Evolutionary conservation across 2,797 vertebrate species (phyloP), one percentile per base, ranked within the genome.

Genomic region (Jordanella pulchra): DNA sequence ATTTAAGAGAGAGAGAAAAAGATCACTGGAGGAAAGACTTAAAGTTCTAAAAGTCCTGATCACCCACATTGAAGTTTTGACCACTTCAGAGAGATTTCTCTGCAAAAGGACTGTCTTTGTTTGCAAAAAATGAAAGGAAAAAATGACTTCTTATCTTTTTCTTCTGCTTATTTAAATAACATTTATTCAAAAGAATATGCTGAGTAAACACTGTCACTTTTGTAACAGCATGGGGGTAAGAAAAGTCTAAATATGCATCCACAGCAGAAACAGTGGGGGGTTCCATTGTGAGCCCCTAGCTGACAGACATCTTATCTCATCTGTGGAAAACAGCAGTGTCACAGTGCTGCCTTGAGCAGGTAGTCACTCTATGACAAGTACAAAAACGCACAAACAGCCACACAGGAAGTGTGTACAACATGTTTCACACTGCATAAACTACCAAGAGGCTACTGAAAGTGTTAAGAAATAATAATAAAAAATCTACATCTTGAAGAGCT

Each of bases 291-390:
- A 84, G 68, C 78, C 77, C 76, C 80, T 76, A 72, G 87, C 80
- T 92, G 88, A 92, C 86, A 87, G 80, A 73, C 71, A 75, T 78
- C 78, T 90, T 86, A 89, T 91, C 88, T 83, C 80, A 84, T 90
- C 87, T 82, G 69, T n/a, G 75, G 82, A 84, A 65, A 89, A 75
- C 65, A 80, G 75, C 75, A 75, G 75, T 75, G 82, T 81, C 88
- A 87, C 75, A 73, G 73, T 27, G 68, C 74, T 68, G 78, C 76
- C 75, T 75, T 63, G 0, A 84, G 81, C 80, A 72, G 81, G 48
- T 55, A 64, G 14, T 48, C 47, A 54, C 67, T 68, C 66, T 55
- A 63, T 75, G 67, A 70, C 10, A 18, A 63, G 56, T 4, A 12
- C 0, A 30, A 50, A 72, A 39, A 47, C 56, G 47, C 69, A 67